A percentile compares a stretch with the other conserved stretches of the same genome.
Evolutionary conservation across 1,140 invertebrate species (phyloP).

Genomic region (Caenorhabditis tropicalis): DNA sequence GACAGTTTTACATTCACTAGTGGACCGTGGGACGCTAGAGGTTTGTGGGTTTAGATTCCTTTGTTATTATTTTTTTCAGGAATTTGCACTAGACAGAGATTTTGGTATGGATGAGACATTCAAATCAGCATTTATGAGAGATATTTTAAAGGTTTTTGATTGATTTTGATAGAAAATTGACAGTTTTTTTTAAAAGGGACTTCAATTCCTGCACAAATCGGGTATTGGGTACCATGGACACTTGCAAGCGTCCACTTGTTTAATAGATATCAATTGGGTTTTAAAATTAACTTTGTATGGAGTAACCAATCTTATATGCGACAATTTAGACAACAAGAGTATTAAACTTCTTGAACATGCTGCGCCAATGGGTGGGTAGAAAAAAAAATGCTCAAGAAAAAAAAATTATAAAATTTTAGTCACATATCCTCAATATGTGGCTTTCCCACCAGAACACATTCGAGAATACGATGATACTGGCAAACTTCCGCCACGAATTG

Average conservation of each 20-base stretch:
- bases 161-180: not conserved
- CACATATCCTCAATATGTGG: constrained; percentile 52
- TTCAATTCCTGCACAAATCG: constrained; percentile 67
- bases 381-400: not conserved
- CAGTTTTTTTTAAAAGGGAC: constrained; percentile 46
- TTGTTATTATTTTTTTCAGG: constrained; percentile 50
- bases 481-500: not conserved
- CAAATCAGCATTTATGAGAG: constrained; percentile 60
- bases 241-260: constrained; percentile 61
- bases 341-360: constrained; percentile 63
- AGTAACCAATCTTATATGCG: constrained; percentile 62
- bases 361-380: constrained; percentile 40
- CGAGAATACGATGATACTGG: not conserved
- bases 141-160: constrained; percentile 50
- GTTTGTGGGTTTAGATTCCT: not conserved
- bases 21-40: constrained; percentile 1
- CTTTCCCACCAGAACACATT: constrained; percentile 65
- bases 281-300: constrained; percentile 69
- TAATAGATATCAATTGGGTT: constrained; percentile 71
- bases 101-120: constrained; percentile 66
- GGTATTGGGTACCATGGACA: constrained; percentile 66
- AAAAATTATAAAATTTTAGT: constrained; percentile 20
- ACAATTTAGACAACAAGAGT: constrained; percentile 54
- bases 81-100: constrained; percentile 65
- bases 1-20: not conserved